phyloP scores from a whole-genome alignment of 2,113 vertebrate species.

The Chlamydotis undulata region DNA sequence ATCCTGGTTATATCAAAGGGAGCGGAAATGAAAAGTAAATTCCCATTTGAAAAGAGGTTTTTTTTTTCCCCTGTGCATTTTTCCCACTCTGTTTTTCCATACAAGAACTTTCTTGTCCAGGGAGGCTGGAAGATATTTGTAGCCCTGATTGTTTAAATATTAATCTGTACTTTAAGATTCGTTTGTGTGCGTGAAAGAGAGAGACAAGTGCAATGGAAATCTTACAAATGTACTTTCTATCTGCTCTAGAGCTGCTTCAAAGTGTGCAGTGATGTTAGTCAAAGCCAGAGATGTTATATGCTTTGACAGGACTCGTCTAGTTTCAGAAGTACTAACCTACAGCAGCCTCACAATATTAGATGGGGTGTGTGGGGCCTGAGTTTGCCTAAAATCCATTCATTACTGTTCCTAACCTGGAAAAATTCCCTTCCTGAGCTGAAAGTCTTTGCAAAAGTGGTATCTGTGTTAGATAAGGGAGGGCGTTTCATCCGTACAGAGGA shows the following conservation, averaged over 20 bases:
- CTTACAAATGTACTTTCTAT: constrained; percentile 24
- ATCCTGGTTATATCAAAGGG: constrained; percentile 37
- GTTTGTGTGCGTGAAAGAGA: not conserved
- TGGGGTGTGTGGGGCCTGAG: not conserved
- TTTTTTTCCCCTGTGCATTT: not conserved
- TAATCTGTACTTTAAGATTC: constrained; percentile 28
- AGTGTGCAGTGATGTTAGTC: not conserved
- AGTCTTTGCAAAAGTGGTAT: constrained; percentile 27
- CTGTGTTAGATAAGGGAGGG: not conserved
- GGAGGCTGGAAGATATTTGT: constrained; percentile 17
- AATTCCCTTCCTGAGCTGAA: constrained; percentile 8
- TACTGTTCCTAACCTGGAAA: constrained; percentile 17
- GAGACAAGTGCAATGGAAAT: constrained; percentile 12
- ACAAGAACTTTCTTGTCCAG: not conserved
- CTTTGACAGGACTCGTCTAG: constrained; percentile 56
- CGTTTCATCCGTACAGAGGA: not conserved
- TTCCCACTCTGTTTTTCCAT: not conserved
- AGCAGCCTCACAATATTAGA: constrained; percentile 22
- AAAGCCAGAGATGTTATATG: constrained; percentile 6
- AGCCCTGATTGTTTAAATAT: constrained; percentile 39
- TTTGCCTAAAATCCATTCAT: constrained; percentile 43
- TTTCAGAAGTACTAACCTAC: constrained; percentile 55
- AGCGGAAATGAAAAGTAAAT: constrained; percentile 30
- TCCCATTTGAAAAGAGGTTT: not conserved
- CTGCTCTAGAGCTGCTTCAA: not conserved